These are phyloP conservation scores for Hyles euphorbiae DNA, from an alignment of 1,140 invertebrate genomes.

Conservation along the genomic window DNA sequence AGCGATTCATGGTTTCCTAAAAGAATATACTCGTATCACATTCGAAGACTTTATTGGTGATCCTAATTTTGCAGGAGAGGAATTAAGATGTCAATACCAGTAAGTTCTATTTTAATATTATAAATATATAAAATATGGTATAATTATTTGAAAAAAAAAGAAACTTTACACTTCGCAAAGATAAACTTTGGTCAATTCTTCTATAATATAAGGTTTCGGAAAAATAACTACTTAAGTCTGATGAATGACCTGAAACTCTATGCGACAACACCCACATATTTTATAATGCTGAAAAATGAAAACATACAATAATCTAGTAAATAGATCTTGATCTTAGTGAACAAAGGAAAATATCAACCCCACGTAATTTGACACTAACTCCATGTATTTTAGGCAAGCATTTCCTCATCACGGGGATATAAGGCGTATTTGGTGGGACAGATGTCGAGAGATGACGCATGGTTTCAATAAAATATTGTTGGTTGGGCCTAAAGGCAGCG, in stretches of 20 bases:
- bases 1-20: conserved; percentile 27
- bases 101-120: conserved; percentile 19
- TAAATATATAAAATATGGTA: background rate
- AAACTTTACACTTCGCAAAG: too few relatives aligned
- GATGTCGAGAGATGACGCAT: conserved; percentile 29
- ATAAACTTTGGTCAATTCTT: too few relatives aligned
- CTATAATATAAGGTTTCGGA: too few relatives aligned
- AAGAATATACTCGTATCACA: conserved; percentile 35
- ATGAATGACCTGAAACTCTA: too few relatives aligned
- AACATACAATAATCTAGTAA: too few relatives aligned
- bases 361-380: too few relatives aligned
- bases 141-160: background rate
- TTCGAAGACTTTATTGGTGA: conserved; percentile 49
- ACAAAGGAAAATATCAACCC: too few relatives aligned
- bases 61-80: conserved; percentile 45
- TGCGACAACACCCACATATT: too few relatives aligned
- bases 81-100: conserved; percentile 34
- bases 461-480: conserved; percentile 36
- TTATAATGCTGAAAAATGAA: too few relatives aligned
- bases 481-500: conserved; percentile 37
- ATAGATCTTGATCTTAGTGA: too few relatives aligned
- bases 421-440: conserved; percentile 49
- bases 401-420: conserved; percentile 35
- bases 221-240: too few relatives aligned
- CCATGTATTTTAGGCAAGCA: conserved; percentile 22